These are phyloP conservation scores for Oxystoma pomonae DNA, from an alignment of 2,888 invertebrate genomes.

Conservation along the genomic window DNA sequence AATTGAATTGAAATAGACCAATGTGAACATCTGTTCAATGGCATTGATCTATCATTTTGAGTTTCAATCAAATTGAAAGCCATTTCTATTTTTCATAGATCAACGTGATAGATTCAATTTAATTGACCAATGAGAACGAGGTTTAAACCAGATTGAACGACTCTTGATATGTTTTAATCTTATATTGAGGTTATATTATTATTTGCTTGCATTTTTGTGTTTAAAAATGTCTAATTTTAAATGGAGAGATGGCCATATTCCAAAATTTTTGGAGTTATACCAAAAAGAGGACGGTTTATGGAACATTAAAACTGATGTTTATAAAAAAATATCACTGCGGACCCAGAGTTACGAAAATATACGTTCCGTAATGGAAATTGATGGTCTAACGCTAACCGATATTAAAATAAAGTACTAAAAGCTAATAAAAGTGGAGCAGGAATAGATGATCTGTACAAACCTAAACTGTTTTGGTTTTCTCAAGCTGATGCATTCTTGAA, in stretches of 20 bases:
- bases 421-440: conserved; percentile 35
- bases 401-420: conserved; percentile 34
- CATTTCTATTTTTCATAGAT: too few relatives aligned
- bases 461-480: conserved; percentile 13
- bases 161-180: too few relatives aligned
- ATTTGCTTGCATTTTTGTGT: too few relatives aligned
- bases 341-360: conserved; percentile 3
- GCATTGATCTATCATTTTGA: too few relatives aligned
- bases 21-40: too few relatives aligned
- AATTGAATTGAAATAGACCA: too few relatives aligned
- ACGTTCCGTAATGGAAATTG: conserved; percentile 6
- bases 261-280: conserved; percentile 7
- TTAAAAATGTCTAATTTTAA: conserved; percentile 1
- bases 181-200: too few relatives aligned
- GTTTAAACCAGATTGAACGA: too few relatives aligned
- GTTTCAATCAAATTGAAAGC: too few relatives aligned
- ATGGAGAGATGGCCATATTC: conserved; percentile 7
- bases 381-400: conserved; percentile 32
- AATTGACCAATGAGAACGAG: too few relatives aligned
- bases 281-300: background rate
- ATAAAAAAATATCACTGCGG: background rate
- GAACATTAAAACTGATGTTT: background rate
- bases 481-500: conserved; percentile 15
- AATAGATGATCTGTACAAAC: conserved; percentile 31
- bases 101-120: too few relatives aligned